These are phyloP conservation scores for Epirrhoe tristata DNA, from an alignment of 2,888 invertebrate genomes.

Conservation along the genomic window DNA sequence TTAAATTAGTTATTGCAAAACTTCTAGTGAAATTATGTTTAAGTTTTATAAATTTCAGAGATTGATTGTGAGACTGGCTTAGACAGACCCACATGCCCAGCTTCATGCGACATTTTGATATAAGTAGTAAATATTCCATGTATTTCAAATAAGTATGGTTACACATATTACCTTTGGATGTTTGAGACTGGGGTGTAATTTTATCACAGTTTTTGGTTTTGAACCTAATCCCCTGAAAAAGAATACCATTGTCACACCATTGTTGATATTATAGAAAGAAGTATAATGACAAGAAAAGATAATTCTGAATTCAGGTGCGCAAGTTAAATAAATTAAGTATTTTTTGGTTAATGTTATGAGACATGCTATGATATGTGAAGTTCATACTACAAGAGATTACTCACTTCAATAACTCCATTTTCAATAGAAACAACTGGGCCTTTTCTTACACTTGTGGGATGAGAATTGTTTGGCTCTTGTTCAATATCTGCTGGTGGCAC, in stretches of 20 bases:
- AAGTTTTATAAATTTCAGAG: too few species aligned
- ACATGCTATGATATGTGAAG: background rate
- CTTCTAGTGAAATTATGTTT: background rate
- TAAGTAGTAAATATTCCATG: too few species aligned
- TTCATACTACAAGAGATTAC: background rate
- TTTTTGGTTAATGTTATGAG: background rate
- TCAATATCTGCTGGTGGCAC: constrained; percentile 44
- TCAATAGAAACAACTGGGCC: constrained; percentile 78
- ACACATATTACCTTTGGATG: constrained; percentile 50
- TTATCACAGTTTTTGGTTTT: constrained; percentile 55
- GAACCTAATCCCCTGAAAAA: constrained; percentile 61
- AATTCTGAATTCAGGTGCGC: too few species aligned
- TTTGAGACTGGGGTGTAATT: constrained; percentile 43
- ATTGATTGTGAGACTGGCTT: too few species aligned
- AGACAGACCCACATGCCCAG: too few species aligned
- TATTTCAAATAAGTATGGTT: too few species aligned
- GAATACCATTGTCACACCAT: too few species aligned
- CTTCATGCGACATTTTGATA: too few species aligned
- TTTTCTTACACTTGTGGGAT: constrained; percentile 53
- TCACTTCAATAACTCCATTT: constrained; percentile 79
- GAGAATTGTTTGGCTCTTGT: constrained; percentile 44
- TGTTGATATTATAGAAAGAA: too few species aligned
- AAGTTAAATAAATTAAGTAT: background rate
- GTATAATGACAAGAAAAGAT: too few species aligned
- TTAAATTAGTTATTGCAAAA: background rate